Evolutionary conservation across 2,797 vertebrate species (phyloP).

Genomic region (Parauchenoglanis ngamensis): DNA sequence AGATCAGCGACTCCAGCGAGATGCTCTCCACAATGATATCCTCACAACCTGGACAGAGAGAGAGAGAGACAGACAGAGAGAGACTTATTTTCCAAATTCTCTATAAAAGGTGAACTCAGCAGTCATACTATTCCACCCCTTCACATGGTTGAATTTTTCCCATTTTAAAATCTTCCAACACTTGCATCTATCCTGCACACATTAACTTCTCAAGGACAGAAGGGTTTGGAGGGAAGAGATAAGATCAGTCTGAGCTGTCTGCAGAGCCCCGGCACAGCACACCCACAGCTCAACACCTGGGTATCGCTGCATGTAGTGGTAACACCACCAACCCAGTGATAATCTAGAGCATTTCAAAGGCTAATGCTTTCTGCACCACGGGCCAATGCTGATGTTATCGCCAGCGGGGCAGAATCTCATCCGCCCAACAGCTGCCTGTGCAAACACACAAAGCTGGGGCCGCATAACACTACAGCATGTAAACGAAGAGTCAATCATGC

Average conservation of each 20-base stretch:
- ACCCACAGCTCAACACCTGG: conserved; percentile 19
- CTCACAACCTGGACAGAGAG: conserved; percentile 84
- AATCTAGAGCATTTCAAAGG: conserved; percentile 38
- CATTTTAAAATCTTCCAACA: not conserved
- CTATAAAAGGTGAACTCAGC: not conserved
- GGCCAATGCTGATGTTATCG: conserved; percentile 28
- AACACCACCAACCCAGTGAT: conserved; percentile 18
- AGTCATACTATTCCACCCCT: not conserved
- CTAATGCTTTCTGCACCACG: conserved; percentile 24
- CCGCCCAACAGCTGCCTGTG: conserved; percentile 1
- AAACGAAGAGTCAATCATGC: not conserved
- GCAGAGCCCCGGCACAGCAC: conserved; percentile 5
- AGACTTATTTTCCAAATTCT: not conserved
- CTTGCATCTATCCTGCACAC: conserved; percentile 5
- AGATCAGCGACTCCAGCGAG: conserved; percentile 92
- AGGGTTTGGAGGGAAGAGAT: conserved; percentile 19
- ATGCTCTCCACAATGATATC: conserved; percentile 97
- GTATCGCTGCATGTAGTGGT: conserved; percentile 18
- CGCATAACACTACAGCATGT: not conserved
- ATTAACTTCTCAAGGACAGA: conserved; percentile 22
- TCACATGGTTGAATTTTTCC: not conserved
- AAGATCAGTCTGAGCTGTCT: conserved; percentile 20
- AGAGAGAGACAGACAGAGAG: not conserved
- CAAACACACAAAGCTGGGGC: not conserved
- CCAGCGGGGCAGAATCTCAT: conserved; percentile 23